Percentiles rank a stretch among this genome's conserved stretches.
Evolutionary conservation across 2,113 vertebrate genomes (phyloP).

Genomic region (Montifringilla adamsi): DNA sequence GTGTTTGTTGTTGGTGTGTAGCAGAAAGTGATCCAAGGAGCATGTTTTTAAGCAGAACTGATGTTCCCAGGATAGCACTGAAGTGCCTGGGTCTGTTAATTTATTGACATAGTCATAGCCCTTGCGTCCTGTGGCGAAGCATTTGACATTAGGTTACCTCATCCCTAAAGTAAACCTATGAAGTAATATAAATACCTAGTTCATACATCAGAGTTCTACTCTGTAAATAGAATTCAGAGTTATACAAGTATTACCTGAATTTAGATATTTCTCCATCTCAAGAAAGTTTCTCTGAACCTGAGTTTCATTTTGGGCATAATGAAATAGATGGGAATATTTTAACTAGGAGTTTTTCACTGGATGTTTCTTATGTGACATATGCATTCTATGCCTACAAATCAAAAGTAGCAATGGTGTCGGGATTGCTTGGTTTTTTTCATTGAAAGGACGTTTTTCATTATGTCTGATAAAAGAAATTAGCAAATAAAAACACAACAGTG

Average conservation of each 20-base stretch:
- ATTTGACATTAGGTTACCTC: background rate
- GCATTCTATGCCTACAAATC: background rate
- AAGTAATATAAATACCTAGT: background rate
- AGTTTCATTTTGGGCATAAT: background rate
- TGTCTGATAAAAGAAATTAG: background rate
- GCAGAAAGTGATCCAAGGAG: background rate
- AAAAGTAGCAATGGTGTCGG: background rate
- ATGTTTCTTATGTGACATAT: background rate
- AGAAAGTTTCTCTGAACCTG: background rate
- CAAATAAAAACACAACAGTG: background rate
- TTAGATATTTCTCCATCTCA: background rate
- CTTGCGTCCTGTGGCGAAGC: accelerated
- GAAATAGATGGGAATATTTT: background rate
- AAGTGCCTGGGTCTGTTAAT: background rate
- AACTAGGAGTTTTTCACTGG: background rate
- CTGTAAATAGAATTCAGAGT: background rate
- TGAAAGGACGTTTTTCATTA: background rate
- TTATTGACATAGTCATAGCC: background rate
- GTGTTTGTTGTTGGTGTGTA: background rate
- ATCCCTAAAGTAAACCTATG: background rate
- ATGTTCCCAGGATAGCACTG: background rate
- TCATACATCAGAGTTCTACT: background rate
- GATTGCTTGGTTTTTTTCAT: background rate
- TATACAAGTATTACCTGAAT: background rate
- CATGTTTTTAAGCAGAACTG: background rate